A percentile compares a stretch with the other conserved stretches of the same genome.
Evolutionary conservation across 2,113 vertebrate genomes (phyloP).

Genomic region (Tretioscincus oriximinensis): DNA sequence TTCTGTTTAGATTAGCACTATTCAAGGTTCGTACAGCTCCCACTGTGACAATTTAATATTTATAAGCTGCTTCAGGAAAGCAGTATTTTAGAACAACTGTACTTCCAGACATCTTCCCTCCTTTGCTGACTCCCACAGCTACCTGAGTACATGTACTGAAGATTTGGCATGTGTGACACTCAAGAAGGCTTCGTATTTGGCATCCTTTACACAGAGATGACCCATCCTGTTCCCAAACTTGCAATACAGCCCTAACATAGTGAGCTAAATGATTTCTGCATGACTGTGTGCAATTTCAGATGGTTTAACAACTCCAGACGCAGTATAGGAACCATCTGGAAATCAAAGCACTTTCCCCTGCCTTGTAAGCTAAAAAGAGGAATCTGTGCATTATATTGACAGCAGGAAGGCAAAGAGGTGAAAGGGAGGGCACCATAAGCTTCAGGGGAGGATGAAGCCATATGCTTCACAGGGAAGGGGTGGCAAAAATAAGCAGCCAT

Average conservation of each 20-base stretch:
- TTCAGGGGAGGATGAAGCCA: not conserved
- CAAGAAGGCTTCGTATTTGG: not conserved
- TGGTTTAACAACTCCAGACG: too few relatives aligned
- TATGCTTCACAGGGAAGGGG: not conserved
- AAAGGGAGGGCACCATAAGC: not conserved
- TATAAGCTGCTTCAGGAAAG: not conserved
- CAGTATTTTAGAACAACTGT: not conserved
- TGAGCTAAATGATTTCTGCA: not conserved
- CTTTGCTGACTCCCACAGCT: not conserved
- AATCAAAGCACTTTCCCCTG: not conserved
- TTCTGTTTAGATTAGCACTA: not conserved
- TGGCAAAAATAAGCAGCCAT: not conserved
- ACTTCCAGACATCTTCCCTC: not conserved
- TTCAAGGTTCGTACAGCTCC: not conserved
- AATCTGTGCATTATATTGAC: slow-evolving; percentile 3
- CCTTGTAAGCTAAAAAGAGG: not conserved
- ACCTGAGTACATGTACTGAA: too few relatives aligned
- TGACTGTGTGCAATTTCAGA: not conserved
- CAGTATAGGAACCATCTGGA: not conserved
- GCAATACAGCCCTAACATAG: too few relatives aligned
- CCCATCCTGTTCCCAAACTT: not conserved
- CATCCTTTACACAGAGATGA: slow-evolving; percentile 19
- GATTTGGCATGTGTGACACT: not conserved
- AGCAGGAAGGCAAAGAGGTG: slow-evolving; percentile 7
- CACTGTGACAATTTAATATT: not conserved